Base-by-base conservation (phyloP, 2,888 invertebrate genomes). In the Brenthis daphne region DNA sequence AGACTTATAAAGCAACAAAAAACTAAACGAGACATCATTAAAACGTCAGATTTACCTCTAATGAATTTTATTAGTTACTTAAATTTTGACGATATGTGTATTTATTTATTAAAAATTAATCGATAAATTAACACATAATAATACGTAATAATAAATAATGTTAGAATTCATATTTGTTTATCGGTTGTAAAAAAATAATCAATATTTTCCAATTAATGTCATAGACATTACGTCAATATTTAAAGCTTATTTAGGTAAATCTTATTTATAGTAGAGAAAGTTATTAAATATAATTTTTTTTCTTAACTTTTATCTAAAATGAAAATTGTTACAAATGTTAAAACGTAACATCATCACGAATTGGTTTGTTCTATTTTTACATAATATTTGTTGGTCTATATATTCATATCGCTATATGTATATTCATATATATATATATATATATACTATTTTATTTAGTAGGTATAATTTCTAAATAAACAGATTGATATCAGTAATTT, bases 21-120 rank as follows among this genome's bases (percentile, higher is more conserved):
- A 68, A 60, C n/a, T 20, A 65, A 68, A 71, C 65, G 71, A 68
- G 61, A 68, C 65, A 50, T 63, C 65, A 68, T 58, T 65, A 68
- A 54, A 55, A 53, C 57, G 54, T 57, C 54, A 50, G 63, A 53
- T 65, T 57, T 65, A 68, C 65, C 64, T 61, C 61, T 68, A 65
- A 67, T 57, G 37, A 58, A 53, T 64, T 60, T 63, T 58, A 57
- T 67, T 57, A 55, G 48, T 24, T 16, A 16, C 57, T 20, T 48
- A 47, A 24, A 58, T 16, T 50, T 60, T 50, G 24, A 48, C 47
- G 11, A 47, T 2, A 60, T 48, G n/a, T 60, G 3, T 43, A 43
- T 43, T 43, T 43, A 43, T 43, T 43, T 43, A 1, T 43, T 43
- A 11, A 43, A 43, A 2, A 43, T 43, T 2, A 11, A 2, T 3